phyloP scores from a whole-genome alignment of 2,113 vertebrate genomes.

The Cranoglanis bouderius region DNA sequence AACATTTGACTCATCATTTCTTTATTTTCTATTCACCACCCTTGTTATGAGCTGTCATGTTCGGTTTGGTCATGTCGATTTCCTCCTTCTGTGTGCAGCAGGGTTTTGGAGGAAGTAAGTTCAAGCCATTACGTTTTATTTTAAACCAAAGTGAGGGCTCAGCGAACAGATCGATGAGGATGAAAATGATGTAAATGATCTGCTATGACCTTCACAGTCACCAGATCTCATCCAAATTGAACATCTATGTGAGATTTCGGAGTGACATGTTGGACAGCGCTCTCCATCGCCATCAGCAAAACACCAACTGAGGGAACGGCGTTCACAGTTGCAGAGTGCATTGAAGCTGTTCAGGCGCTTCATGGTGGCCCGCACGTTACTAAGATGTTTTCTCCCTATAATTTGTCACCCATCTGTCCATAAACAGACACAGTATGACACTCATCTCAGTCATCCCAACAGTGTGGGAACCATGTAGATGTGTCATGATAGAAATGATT shows the following conservation, averaged over 20 bases:
- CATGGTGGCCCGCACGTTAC: not conserved
- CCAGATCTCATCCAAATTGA: not conserved
- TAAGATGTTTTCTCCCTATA: not conserved
- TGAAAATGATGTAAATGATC: not conserved
- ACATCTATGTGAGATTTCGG: not conserved
- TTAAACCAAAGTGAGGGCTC: not conserved
- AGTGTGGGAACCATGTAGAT: constrained; percentile 6
- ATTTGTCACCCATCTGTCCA: constrained; percentile 13
- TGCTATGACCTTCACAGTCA: not conserved
- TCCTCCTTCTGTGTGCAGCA: not conserved
- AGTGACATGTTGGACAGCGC: not conserved
- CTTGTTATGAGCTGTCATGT: not conserved
- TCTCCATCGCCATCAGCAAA: not conserved
- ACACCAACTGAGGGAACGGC: not conserved
- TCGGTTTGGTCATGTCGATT: not conserved
- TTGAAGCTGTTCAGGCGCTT: not conserved
- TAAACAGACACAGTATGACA: not conserved
- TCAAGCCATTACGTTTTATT: not conserved
- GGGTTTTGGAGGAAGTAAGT: not conserved
- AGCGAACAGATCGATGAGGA: not conserved
- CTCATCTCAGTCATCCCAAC: not conserved
- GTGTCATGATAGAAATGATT: not conserved
- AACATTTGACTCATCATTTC: not conserved
- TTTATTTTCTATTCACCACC: not conserved
- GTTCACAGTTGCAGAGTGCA: not conserved